These are phyloP conservation scores for Myotis findleyi DNA, from an alignment of 2,797 vertebrate species.

Conservation along the genomic window DNA sequence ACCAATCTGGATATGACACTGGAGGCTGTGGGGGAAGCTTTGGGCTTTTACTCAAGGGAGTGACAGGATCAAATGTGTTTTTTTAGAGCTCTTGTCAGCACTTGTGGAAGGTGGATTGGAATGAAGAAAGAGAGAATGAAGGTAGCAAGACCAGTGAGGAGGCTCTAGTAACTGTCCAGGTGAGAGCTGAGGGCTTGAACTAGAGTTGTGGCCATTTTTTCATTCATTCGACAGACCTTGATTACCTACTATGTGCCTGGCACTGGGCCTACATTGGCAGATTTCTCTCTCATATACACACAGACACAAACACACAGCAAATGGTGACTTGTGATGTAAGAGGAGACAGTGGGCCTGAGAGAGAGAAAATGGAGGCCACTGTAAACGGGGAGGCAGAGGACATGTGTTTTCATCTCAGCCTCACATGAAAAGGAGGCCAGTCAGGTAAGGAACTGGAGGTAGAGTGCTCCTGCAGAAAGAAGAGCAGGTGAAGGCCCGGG, in stretches of 20 bases:
- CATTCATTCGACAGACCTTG: not conserved
- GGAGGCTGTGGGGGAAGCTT: not conserved
- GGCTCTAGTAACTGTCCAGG: conserved; percentile 17
- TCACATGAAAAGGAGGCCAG: accelerated
- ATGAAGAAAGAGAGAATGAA: conserved; percentile 43
- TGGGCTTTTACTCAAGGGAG: not conserved
- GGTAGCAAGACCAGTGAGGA: conserved; percentile 40
- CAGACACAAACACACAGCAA: accelerated
- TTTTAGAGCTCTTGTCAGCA: conserved; percentile 61
- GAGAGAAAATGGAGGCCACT: not conserved
- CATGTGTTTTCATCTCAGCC: not conserved
- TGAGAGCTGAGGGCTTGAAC: conserved; percentile 30
- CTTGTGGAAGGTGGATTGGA: conserved; percentile 55
- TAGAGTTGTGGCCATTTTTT: not conserved
- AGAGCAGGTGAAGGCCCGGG: not conserved
- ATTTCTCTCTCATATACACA: not conserved
- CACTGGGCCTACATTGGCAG: not conserved
- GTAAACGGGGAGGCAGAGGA: not conserved
- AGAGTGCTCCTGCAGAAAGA: not conserved
- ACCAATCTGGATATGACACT: not conserved
- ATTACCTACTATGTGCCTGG: accelerated
- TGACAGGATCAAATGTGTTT: conserved; percentile 41
- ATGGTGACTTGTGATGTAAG: not conserved
- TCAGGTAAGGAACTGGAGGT: not conserved
- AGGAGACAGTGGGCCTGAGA: not conserved